Conservation (phyloP, 2,888 invertebrate species). For the Creontiades dilutus region DNA sequence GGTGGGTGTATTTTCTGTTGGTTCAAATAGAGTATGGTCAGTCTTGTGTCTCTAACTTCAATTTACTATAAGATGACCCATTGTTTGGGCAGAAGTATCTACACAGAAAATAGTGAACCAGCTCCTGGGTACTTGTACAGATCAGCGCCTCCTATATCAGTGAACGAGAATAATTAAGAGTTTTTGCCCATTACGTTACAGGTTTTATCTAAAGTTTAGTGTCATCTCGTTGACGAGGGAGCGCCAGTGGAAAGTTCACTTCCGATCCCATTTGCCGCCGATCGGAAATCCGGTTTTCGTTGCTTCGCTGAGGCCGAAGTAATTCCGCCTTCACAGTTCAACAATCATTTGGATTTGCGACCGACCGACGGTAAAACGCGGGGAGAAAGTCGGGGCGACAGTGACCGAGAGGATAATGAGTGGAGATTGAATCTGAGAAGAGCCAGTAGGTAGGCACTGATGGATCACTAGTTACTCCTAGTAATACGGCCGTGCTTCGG, state of each 20-base stretch:
- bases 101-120: too few relatives aligned
- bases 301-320: not conserved
- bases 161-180: too few relatives aligned
- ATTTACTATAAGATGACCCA: too few relatives aligned
- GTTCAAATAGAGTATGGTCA: too few relatives aligned
- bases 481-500: too few relatives aligned
- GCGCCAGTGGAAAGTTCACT: not conserved
- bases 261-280: constrained; percentile 9
- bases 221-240: not conserved
- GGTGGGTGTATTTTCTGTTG: too few relatives aligned
- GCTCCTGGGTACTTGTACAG: too few relatives aligned
- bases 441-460: too few relatives aligned
- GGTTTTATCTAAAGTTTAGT: not conserved
- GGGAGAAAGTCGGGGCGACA: not conserved
- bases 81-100: too few relatives aligned
- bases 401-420: not conserved
- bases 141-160: too few relatives aligned
- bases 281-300: constrained; percentile 17
- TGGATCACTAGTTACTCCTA: too few relatives aligned
- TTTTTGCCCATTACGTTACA: not conserved
- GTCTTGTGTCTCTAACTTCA: too few relatives aligned
- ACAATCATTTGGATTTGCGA: constrained; percentile 25
- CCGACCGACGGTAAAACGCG: not conserved
- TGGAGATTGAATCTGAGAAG: not conserved
- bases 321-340: constrained; percentile 15